Conservation (phyloP, 2,888 invertebrate genomes). For the Fragum fragum region DNA sequence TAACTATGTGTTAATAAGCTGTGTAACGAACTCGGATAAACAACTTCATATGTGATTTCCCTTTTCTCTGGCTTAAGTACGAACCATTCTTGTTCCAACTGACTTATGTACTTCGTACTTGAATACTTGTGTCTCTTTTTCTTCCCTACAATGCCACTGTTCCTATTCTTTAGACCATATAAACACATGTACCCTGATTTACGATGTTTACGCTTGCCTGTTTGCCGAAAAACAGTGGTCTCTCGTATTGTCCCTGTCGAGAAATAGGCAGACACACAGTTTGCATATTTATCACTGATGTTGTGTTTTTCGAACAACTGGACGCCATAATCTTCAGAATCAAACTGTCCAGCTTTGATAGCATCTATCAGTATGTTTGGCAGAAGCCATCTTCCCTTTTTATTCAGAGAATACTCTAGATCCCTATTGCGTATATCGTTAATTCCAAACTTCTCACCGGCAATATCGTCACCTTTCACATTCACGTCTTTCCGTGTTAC, state of each 20-base stretch:
- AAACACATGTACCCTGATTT: not conserved
- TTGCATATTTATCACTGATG: not conserved
- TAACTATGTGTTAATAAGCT: not conserved
- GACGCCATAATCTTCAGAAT: not conserved
- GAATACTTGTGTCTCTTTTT: not conserved
- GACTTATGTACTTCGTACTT: not conserved
- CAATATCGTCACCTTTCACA: not conserved
- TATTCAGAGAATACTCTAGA: conserved; percentile 1
- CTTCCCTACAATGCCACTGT: not conserved
- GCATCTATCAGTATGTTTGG: not conserved
- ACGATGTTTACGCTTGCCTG: not conserved
- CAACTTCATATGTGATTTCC: not conserved
- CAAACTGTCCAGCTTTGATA: not conserved
- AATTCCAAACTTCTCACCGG: not conserved
- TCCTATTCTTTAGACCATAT: not conserved
- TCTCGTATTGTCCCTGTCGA: not conserved
- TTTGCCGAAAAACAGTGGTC: not conserved
- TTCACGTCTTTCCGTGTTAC: not conserved
- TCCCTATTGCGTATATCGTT: not conserved
- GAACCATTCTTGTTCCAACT: not conserved
- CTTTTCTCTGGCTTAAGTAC: too few species aligned
- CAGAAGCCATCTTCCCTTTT: conserved; percentile 1
- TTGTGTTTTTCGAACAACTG: not conserved
- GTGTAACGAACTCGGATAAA: not conserved
- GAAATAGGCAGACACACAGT: not conserved